Base-by-base conservation (phyloP, 2,113 vertebrate genomes). In the Mesembrinibis cayennensis region DNA sequence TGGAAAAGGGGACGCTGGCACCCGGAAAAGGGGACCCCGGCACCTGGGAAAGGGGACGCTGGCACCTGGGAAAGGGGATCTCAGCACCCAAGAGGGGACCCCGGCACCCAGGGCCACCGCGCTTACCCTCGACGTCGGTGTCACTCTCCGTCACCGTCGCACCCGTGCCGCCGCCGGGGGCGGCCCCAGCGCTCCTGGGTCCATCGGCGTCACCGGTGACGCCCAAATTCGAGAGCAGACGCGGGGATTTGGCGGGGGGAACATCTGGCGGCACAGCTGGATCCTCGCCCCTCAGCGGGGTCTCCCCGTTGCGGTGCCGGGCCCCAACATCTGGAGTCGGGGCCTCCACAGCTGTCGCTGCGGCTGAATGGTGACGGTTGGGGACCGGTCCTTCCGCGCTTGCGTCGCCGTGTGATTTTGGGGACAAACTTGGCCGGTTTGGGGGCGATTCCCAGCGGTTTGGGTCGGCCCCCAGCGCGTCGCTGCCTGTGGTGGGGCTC, bases 251-350 rank as follows among this genome's bases (percentile, higher is more conserved):
- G 13, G 63, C 47, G 14, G 27, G 8, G 5, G 73, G 9, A 32
- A 47, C 42, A 6, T 38, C 71, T 12, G 44, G 14, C 0, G 7
- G 63, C 55, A 8, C 56, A 34, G 12, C 76, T 20, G 76, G 7
- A 47, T 42, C 58, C 7, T 20, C 1, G 18, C 10, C 16, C 30
- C 2, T 17, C 19, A 0, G 17, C 2, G 4, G 52, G 59, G 6
- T 20, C 14, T 42, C 7, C 11, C 4, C 4, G 1, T 3, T 0
- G 11, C 1, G 3, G 6, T 0, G 30, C 8, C 10, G 44, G 10
- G 13, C 4, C 8, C 2, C 38, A 1, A 15, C 50, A 42, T 26
- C 59, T 49, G 56, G 56, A 23, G 38, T 15, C 1, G 3, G 18
- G 11, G 15, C 25, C 19, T 23, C 25, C 44, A 5, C 30, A 9